Conservation (phyloP, 2,113 vertebrate genomes). For the Psephotus haematonotus region DNA sequence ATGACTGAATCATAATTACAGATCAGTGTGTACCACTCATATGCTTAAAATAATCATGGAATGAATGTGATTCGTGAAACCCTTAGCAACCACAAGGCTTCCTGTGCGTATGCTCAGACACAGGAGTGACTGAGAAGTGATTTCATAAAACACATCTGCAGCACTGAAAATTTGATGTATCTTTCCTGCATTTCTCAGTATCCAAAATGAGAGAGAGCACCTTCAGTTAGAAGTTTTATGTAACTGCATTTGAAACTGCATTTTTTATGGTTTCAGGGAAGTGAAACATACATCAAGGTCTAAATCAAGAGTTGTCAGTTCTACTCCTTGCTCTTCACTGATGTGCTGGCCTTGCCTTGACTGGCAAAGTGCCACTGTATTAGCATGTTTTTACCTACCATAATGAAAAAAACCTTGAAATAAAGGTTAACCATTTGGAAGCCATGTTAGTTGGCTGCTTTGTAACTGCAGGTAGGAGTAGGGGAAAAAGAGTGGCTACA, state of each 20-base stretch:
- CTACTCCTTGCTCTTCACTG: not conserved
- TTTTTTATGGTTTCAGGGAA: not conserved
- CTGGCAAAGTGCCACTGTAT: not conserved
- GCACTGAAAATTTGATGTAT: not conserved
- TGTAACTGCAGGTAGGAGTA: not conserved
- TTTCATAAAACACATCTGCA: not conserved
- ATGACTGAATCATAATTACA: conserved; percentile 33
- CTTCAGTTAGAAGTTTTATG: not conserved
- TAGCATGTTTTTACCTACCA: not conserved
- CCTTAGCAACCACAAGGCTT: conserved; percentile 33
- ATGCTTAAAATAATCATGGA: conserved; percentile 49
- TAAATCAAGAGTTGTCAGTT: not conserved
- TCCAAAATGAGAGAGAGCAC: not conserved
- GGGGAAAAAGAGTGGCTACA: not conserved
- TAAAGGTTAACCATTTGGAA: not conserved
- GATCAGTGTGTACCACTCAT: conserved; percentile 26
- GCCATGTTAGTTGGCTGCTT: not conserved
- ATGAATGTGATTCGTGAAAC: conserved; percentile 36
- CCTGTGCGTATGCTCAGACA: conserved; percentile 21
- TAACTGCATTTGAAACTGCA: not conserved
- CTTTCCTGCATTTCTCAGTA: not conserved
- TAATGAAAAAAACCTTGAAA: not conserved
- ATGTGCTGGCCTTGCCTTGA: not conserved
- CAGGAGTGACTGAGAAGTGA: not conserved
- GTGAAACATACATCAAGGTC: not conserved